Percentiles rank a stretch among this genome's conserved stretches.
Conservation (phyloP, 2,888 invertebrate genomes). For the Sericinus montela region DNA sequence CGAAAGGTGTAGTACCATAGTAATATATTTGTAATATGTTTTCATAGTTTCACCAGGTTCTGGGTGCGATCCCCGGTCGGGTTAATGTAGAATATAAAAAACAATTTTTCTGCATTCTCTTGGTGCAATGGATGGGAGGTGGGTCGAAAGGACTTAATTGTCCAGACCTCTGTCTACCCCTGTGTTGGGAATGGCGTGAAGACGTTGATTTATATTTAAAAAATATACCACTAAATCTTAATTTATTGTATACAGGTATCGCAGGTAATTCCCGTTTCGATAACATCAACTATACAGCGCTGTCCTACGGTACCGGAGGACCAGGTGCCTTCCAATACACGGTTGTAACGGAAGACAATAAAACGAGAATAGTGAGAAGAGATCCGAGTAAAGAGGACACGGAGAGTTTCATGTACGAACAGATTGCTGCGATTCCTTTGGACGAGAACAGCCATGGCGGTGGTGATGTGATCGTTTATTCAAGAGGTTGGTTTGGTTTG, state of each 20-base stretch:
- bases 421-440: slow-evolving; percentile 84
- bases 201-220: too few species aligned
- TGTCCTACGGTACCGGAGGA: slow-evolving; percentile 89
- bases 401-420: slow-evolving; percentile 82
- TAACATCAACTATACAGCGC: slow-evolving; percentile 84
- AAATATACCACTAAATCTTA: too few species aligned
- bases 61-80: too few species aligned
- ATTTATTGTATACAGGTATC: slow-evolving; percentile 62
- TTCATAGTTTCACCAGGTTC: too few species aligned
- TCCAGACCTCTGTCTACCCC: too few species aligned
- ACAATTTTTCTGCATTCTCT: too few species aligned
- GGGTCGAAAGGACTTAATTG: too few species aligned
- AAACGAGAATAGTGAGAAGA: slow-evolving; percentile 62
- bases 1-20: too few species aligned
- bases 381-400: slow-evolving; percentile 82
- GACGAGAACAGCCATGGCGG: slow-evolving; percentile 90
- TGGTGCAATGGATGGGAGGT: too few species aligned
- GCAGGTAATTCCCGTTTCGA: slow-evolving; percentile 81
- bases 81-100: too few species aligned
- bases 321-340: slow-evolving; percentile 81
- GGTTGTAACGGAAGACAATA: slow-evolving; percentile 37
- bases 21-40: too few species aligned
- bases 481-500: slow-evolving; percentile 77
- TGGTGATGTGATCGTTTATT: slow-evolving; percentile 92
- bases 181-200: too few species aligned